Base-by-base conservation (phyloP, 1,140 invertebrate species). In the Euschistus heros region DNA sequence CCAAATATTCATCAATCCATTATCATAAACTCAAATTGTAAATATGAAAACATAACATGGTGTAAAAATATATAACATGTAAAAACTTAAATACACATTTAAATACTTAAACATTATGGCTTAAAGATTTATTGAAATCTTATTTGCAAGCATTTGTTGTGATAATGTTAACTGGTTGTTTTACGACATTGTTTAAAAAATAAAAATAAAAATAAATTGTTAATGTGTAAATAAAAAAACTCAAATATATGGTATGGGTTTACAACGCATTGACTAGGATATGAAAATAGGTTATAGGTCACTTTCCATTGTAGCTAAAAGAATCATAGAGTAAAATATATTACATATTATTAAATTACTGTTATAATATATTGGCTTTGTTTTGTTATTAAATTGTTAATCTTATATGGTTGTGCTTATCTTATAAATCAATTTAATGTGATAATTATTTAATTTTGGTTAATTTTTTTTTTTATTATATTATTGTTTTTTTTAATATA, bases 371-470 rank as follows among this genome's bases (percentile, higher is more conserved):
- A 62, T 46, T 62, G 37, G 61, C 61, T 62, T 62, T 20, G 26
- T 62, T 62, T 62, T 62, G 37, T 62, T 42, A 46, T 33, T 18
- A 46, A 46, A 30, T 57, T 57, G 30, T 62, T 20, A 62, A 46
- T 57, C 54, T 57, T 62, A 61, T 62, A 62, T 62, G 61, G 61
- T 62, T 62, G 61, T 62, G 61, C 61, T 62, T 62, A 62, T 24
- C 37, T 62, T 62, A 24, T 62, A 62, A 62, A 62, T 24, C 7
- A 62, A 46, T 33, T 62, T 46, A 26, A 62, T 62, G 61, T 62
- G 61, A 62, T 62, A 62, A 62, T 62, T 47, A 57, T 57, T 57
- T 57, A 57, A 57, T 24, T 37, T 37, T 57, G 15, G 24, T 57
- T 57, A 24, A 22, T 4, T 26, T 57, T 57, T 17, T 57, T 17